Evolutionary conservation across 2,113 vertebrate species (phyloP), one percentile per base, ranked within the genome.

Genomic region (Corythaixoides concolor): DNA sequence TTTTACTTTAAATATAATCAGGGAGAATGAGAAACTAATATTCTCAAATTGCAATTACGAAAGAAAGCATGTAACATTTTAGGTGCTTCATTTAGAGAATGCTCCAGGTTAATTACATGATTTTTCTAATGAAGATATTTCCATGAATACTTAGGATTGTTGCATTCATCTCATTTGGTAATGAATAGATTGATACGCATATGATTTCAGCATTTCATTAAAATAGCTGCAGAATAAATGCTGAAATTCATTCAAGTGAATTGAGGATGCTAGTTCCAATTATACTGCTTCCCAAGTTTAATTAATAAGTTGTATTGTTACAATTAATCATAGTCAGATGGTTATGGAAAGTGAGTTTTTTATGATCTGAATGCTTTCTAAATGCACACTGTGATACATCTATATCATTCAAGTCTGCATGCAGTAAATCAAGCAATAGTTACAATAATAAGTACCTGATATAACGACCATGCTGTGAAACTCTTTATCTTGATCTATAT

Each of bases 51-150:
- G 76, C 93, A 97, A 90, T 95, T 96, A 96, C 58, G 70, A 80
- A 88, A 81, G 66, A 79, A 91, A 95, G 81, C 39, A 75, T 58
- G 66, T 69, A 94, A 82, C 67, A 32, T 89, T 94, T 80, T 78
- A 55, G 75, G 80, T 90, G 87, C 84, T 95, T 93, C 82, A 80
- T 92, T 96, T 88, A 88, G 66, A 86, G 93, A 85, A 93, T 82
- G 84, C 92, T 96, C 90, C 68, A 86, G 89, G 90, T 96, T 96
- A 97, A 97, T 97, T 37, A 95, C 39, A 79, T 89, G 92, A 88
- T 94, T 96, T 96, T 91, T 82, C 83, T 95, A 97, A 97, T 97
- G 94, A 97, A 95, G 96, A 96, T 94, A 97, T 94, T 96, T 96
- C 73, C 80, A 84, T 67, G 94, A 94, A 94, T 95, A 91, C 90